Base-by-base conservation (phyloP, 2,888 invertebrate species). In the Harpalus rubripes region DNA sequence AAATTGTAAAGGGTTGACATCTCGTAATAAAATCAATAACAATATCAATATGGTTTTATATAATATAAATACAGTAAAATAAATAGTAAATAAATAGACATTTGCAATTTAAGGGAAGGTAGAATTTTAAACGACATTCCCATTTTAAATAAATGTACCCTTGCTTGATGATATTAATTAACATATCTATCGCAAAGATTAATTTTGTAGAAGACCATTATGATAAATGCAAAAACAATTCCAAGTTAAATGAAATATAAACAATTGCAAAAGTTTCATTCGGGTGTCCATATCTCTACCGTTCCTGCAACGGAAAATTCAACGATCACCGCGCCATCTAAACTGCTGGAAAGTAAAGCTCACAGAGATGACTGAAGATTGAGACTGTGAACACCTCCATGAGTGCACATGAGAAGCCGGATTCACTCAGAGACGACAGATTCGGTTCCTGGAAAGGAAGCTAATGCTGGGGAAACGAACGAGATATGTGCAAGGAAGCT, bases 361-460 rank as follows among this genome's bases (percentile, higher is more conserved):
- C 65, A 12, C 32, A 65, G 26, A 65, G 65, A 65, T 65, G 26
- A 26, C n/a, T 22, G 65, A 65, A 32, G 65, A 65, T 65, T 68
- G 68, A 41, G 68, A 32, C 32, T 68, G 68, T 68, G 65, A 65
- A 12, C 65, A 65, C 65, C 65, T 68, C 68, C 32, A 65, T 65
- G 68, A 68, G 68, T 41, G 68, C 26, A 32, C 68, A 68, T 39
- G 68, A 63, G 22, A 26, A 26, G 26, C 8, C 26, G 18, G 63
- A 68, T n/a, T 68, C 68, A 68, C 12, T 32, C 7, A 18, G 8
- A 10, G 22, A 39, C 39, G 15, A 16, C 44, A 63, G 68, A 68
- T 68, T 68, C 63, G 12, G 18, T 63, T 63, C 26, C 18, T 68
- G 68, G 41, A 68, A 39, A 10, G 41, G 41, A 32, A 41, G 68